Base-by-base conservation (phyloP, 1,140 invertebrate genomes). In the Hesperophylax magnus region DNA sequence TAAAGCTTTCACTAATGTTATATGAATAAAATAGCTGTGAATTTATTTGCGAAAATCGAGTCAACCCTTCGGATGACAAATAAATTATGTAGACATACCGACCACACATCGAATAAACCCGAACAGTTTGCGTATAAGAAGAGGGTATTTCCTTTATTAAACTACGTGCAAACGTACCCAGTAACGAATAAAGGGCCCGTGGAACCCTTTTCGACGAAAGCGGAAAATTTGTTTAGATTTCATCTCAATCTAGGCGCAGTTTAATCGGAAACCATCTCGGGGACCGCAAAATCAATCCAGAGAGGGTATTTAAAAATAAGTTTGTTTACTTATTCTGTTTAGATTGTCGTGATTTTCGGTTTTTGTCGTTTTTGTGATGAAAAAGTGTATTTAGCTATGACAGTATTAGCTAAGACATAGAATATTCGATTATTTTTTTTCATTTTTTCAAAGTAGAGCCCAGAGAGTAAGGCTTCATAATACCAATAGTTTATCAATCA, bases 71-170 rank as follows among this genome's bases (percentile, higher is more conserved):
- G 17, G 61, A 65, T 27, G 61, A 65, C 61, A 65, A 65, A 65
- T 65, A 65, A 65, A 65, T 65, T 65, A 65, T 65, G 61, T 65
- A 65, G 61, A 65, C 61, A 27, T 27, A 27, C 61, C 61, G 24
- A 65, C 61, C 61, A 65, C 61, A 65, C 24, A 65, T 65, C 61
- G 17, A 65, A 65, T 65, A 65, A 65, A 65, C 15, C 61, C 20
- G 34, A 56, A 17, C 22, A 15, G 61, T 65, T 27, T 11, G 22
- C 24, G 22, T 24, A 27, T 17, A 31, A 27, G 24, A 17, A 27
- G 27, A 27, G 61, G 61, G 61, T 27, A 24, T 17, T 65, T 14
- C 61, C 27, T 65, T 65, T 65, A 65, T 65, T 65, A 65, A 65
- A 65, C 20, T 65, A 65, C 61, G 24, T 65, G 61, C 61, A 65